Evolutionary conservation across 2,797 vertebrate species (phyloP).

Genomic region (Microctenopoma stevenorrisi): DNA sequence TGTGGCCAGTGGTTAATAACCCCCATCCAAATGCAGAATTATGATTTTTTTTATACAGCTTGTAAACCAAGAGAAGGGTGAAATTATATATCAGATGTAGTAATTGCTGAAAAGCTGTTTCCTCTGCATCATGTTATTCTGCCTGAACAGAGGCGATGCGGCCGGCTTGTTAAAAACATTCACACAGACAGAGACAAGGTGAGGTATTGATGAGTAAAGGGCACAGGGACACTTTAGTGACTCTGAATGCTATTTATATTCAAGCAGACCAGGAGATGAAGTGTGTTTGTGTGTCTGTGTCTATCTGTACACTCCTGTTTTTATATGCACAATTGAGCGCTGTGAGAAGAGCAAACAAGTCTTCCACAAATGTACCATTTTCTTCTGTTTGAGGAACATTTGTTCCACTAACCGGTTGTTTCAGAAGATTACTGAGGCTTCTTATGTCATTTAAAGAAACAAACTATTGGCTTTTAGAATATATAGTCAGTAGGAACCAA

Average conservation of each 20-base stretch:
- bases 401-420: too few species aligned
- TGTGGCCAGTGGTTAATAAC: conserved; percentile 55
- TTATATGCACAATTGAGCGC: too few species aligned
- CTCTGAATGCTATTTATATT: conserved; percentile 25
- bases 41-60: conserved; percentile 48
- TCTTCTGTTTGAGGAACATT: too few species aligned
- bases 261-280: conserved; percentile 18
- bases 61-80: conserved; percentile 57
- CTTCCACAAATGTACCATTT: too few species aligned
- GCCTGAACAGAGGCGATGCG: conserved; percentile 39
- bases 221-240: conserved; percentile 26
- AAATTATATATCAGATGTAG: conserved; percentile 64
- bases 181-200: conserved; percentile 34
- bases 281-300: conserved; percentile 17
- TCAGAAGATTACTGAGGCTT: too few species aligned
- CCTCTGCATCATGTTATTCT: conserved; percentile 54
- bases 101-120: conserved; percentile 63
- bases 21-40: conserved; percentile 52
- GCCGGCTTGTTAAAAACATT: conserved; percentile 42
- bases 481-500: too few species aligned
- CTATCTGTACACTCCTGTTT: too few species aligned
- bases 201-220: conserved; percentile 50
- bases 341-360: too few species aligned
- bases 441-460: too few species aligned
- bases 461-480: too few species aligned